A percentile compares a stretch with the other conserved stretches of the same genome.
Conservation (phyloP, 92 coral and sea anemone genomes). For the Umimayanthus kanabou region DNA sequence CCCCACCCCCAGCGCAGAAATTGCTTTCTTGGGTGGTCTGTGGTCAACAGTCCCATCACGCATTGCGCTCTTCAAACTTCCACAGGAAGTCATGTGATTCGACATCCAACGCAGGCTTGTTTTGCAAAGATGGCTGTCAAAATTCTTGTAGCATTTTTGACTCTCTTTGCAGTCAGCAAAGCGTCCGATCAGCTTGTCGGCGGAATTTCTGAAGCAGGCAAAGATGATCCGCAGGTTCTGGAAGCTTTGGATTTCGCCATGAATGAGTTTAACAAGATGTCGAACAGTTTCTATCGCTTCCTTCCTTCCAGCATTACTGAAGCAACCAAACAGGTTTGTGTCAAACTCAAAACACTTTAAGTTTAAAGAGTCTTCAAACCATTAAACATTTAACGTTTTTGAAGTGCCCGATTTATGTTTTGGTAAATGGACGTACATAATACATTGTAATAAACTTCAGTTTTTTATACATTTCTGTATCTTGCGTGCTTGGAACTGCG, state of each 20-base stretch:
- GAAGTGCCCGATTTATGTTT: no score
- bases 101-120: background rate
- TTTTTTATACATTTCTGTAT: no score
- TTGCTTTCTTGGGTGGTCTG: no score
- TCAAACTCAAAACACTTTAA: background rate
- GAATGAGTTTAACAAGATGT: constrained; percentile 73
- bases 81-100: constrained; percentile 13
- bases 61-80: constrained; percentile 18
- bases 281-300: constrained; percentile 86
- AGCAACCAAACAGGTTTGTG: constrained; percentile 85
- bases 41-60: background rate
- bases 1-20: no score
- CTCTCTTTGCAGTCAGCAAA: constrained; percentile 37
- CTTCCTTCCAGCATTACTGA: constrained; percentile 73
- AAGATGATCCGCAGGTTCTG: constrained; percentile 77
- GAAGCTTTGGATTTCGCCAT: constrained; percentile 77
- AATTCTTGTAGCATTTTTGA: constrained; percentile 32
- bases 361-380: no score
- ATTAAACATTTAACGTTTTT: no score
- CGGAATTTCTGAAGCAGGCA: constrained; percentile 63
- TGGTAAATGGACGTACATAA: no score
- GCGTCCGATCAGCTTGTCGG: constrained; percentile 56
- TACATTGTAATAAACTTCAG: no score
- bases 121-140: constrained; percentile 22
- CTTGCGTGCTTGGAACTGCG: no score